Percentiles rank a stretch among this genome's conserved stretches.
Conservation (phyloP, 2,113 vertebrate genomes). For the Phainopepla nitens region DNA sequence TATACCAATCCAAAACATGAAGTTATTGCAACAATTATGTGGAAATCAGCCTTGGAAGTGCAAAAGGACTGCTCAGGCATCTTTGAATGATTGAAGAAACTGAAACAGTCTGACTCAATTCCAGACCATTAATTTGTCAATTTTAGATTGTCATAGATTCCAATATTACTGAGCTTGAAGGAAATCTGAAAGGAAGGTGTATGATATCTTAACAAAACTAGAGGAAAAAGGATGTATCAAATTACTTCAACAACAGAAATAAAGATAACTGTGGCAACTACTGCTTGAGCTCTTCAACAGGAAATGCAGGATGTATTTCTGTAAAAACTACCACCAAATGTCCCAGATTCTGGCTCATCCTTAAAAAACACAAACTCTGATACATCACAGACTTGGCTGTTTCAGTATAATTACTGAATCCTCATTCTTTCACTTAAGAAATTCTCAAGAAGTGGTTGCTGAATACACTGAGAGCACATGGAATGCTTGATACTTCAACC, state of each 20-base stretch:
- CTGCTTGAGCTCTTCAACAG: neutral
- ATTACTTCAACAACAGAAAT: neutral
- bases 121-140: neutral
- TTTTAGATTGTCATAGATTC: neutral
- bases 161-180: neutral
- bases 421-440: neutral
- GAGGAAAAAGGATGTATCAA: neutral
- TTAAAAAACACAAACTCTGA: neutral
- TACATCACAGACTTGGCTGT: neutral
- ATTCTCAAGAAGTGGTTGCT: neutral
- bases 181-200: neutral
- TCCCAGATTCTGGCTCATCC: neutral
- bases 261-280: neutral
- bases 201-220: neutral
- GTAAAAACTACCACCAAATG: neutral
- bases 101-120: neutral
- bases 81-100: neutral
- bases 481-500: neutral
- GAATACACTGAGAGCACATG: neutral
- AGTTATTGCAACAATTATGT: neutral
- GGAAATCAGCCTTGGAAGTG: neutral
- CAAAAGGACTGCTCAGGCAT: neutral
- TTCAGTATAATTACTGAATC: neutral
- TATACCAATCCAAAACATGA: neutral
- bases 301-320: neutral